Evolutionary conservation across 1,140 invertebrate genomes (phyloP).

Genomic region (Caenorhabditis briggsae): DNA sequence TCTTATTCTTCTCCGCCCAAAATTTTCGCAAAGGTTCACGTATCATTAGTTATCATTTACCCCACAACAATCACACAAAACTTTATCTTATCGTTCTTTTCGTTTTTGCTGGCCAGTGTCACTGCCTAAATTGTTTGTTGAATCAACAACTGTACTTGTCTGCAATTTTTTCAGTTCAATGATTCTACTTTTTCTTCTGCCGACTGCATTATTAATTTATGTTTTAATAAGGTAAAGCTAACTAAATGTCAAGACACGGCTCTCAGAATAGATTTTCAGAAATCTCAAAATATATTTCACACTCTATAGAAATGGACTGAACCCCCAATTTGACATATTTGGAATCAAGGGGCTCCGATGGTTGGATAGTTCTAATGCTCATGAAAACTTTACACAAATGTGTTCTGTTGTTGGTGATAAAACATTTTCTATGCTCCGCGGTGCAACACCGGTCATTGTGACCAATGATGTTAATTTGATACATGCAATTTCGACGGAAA

Average conservation of each 20-base stretch:
- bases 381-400: slow-evolving; percentile 45
- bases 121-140: slow-evolving; percentile 17
- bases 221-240: neutral
- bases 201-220: neutral
- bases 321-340: slow-evolving; percentile 25
- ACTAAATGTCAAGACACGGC: too few species aligned
- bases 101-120: neutral
- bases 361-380: slow-evolving; percentile 21
- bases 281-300: neutral
- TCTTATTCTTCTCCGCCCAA: neutral
- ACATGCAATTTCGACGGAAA: slow-evolving; percentile 49
- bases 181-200: neutral
- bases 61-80: neutral
- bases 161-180: neutral
- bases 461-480: slow-evolving; percentile 57
- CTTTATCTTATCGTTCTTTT: slow-evolving; percentile 26
- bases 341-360: slow-evolving; percentile 18
- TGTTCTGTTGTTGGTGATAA: slow-evolving; percentile 27
- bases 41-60: slow-evolving; percentile 47
- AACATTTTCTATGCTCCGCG: slow-evolving; percentile 52
- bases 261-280: neutral
- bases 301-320: neutral
- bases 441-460: slow-evolving; percentile 47
- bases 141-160: slow-evolving; percentile 13
- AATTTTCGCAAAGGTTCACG: neutral